Evolutionary conservation across 2,113 vertebrate genomes (phyloP), one percentile per base, ranked within the genome.

Genomic region (Rostratula benghalensis): DNA sequence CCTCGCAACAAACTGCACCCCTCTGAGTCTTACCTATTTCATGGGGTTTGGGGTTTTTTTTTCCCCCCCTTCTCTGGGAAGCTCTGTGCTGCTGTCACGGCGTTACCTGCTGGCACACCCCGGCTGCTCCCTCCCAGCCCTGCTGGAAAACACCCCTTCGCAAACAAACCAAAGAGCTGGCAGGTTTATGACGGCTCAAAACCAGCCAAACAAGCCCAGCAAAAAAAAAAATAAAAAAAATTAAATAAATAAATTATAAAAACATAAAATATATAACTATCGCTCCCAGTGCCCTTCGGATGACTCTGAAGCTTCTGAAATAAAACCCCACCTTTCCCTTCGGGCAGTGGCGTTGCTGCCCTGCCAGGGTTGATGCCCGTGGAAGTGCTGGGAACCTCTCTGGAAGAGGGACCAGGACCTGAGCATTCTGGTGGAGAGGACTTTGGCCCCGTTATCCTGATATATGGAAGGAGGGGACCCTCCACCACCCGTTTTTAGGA

Each of bases 341-440:
- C 20, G n/a, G 43, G 37, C 8, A 10, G 12, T 4, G 45, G 37
- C 10, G 33, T 19, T 4, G 13, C 45, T 30, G 53, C n/a, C 12
- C 46, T 13, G 50, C 33, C 31, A 3, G 6, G 1, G 7, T 50
- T 50, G 48, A 50, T 51, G 50, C 24, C 50, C 13, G 25, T 27
- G 28, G 67, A 46, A 53, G 23, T 18, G 37, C 46, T 48, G 35
- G 28, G 33, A 46, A 7, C 13, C 5, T 23, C 45, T 3, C 7
- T 33, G 57, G 33, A 2, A 14, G 33, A 6, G 28, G 59, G 57
- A 31, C 9, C 11, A 2, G 31, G 65, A 41, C 22, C 12, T 8
- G 1, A 59, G 39, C 14, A 8, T 13, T 4, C 0, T 0, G 3
- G 4, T 5, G 11, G 67, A 14, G 30, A 60, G 82, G 57, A 11